Percentiles rank a stretch among this genome's conserved stretches.
phyloP scores from a whole-genome alignment of 2,888 invertebrate species.

The Taphrorychus bicolor region DNA sequence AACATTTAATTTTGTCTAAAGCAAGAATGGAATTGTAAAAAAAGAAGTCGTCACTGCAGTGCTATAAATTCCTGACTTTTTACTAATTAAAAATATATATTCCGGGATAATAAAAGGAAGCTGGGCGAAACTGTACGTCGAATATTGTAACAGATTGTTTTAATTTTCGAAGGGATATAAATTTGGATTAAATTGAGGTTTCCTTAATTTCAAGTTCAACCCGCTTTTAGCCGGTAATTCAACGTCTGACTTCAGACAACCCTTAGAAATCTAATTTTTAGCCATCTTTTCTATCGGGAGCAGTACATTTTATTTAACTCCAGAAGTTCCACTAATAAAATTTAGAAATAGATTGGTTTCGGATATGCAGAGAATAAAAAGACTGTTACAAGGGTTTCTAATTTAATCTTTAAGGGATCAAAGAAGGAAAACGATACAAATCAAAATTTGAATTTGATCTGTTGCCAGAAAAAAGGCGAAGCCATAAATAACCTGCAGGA shows the following conservation, averaged over 20 bases:
- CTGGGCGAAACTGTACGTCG: conserved; percentile 45
- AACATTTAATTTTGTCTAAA: too few species aligned
- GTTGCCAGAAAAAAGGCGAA: background rate
- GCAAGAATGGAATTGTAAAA: too few species aligned
- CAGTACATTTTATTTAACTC: conserved; percentile 9
- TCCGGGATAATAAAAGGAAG: conserved; percentile 42
- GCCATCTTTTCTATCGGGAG: background rate
- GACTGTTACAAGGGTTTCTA: background rate
- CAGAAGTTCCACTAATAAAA: background rate
- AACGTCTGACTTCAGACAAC: conserved; percentile 25
- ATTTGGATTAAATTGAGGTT: conserved; percentile 45
- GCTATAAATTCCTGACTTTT: conserved; percentile 27
- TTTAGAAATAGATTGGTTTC: background rate
- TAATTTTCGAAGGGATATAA: conserved; percentile 48
- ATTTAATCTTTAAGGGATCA: background rate
- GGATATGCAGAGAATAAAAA: background rate
- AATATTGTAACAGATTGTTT: conserved; percentile 49
- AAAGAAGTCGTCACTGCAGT: conserved; percentile 24
- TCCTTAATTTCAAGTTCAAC: conserved; percentile 41
- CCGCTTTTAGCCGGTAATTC: conserved; percentile 29
- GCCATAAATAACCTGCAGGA: conserved; percentile 12
- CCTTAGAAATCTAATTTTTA: conserved; percentile 21
- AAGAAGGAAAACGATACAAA: background rate
- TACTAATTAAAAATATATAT: conserved; percentile 38
- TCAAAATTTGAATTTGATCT: background rate